Base-by-base conservation (phyloP, 1,140 invertebrate species). In the Bombyx mori region DNA sequence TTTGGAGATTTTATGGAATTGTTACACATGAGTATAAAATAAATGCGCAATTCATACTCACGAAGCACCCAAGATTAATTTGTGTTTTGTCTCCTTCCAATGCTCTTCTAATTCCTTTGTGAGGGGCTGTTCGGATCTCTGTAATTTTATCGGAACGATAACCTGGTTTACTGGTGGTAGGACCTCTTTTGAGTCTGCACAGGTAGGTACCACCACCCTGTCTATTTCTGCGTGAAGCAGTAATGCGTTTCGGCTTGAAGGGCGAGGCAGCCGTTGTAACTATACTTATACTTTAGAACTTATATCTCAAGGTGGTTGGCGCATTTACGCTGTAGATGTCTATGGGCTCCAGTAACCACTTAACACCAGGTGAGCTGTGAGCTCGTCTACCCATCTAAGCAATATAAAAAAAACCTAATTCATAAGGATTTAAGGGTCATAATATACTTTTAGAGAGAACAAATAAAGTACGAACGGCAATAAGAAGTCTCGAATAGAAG, bases 31-130 rank as follows among this genome's bases (percentile, higher is more conserved):
- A 47, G 10, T 45, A 45, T 45, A 8, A 8, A 8, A 45, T 18
- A 18, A 18, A 18, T 18, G 12, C 12, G 12, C 12, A 18, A 18
- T 35, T 7, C 8, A 35, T 61, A 76, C 79, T 77, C 71, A 86
- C 83, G 78, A 77, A 55, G 83, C 81, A 10, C 83, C 83, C 35
- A 83, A 65, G 54, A 86, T 84, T 5, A 86, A 61, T 68, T 84
- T 84, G 48, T 82, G 76, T 59, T 83, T 86, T 18, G 81, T 84
- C 57, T 82, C 76, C 58, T 74, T 63, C 83, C 83, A 86, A 10
- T 69, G 52, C 22, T 60, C 65, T 51, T 84, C 71, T 1, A 86
- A 63, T 72, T 84, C 80, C 55, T 71, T 76, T 6, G 83, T 86
- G 1, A 77, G 67, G 10, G 64, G 65, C 58, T 86, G 81, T 55